Evolutionary conservation across 2,888 invertebrate genomes (phyloP), one percentile per base, ranked within the genome.

Genomic region (Minunthozetes semirufus): DNA sequence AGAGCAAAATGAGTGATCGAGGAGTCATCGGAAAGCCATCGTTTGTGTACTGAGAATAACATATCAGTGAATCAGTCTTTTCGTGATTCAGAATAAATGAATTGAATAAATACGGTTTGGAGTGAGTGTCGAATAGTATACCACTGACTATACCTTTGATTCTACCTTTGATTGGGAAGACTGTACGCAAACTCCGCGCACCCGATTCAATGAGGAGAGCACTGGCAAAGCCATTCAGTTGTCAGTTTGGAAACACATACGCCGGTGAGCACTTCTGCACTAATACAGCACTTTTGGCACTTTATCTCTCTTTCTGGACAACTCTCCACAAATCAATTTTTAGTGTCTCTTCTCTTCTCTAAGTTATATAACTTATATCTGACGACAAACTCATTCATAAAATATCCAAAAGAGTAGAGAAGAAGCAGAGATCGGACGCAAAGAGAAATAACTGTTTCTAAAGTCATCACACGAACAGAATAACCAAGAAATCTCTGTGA

Each of bases 191-290:
- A 70, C 70, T 70, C 70, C 11, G 70, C 11, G 70, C 17, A 70
- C 25, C 19, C 19, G 38, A 70, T 33, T 46, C 19, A 25, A 15
- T 66, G 59, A 63, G 63, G 22, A 46, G 46, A 70, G 70, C 46
- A 48, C 48, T 25, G 46, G 38, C n/a, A 13, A 46, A 46, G n/a
- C 19, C 19, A 19, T 11, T 70, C 19, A 25, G 70, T 27, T 42
- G 70, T 70, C 46, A 70, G 70, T 70, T 70, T 70, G 70, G 4
- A 70, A 70, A 70, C 70, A 70, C 48, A 46, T 29, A 15, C 11
- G 70, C 70, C 70, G 70, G 70, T 70, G 70, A 70, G 42, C 70
- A 70, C 70, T 70, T 46, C 46, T 70, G 70, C 70, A 70, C 70
- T 3, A 46, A 38, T 46, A 15, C 22, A n/a, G 70, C 70, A 70